phyloP scores from a whole-genome alignment of 2,113 vertebrate species.

The Serilophus lunatus region DNA sequence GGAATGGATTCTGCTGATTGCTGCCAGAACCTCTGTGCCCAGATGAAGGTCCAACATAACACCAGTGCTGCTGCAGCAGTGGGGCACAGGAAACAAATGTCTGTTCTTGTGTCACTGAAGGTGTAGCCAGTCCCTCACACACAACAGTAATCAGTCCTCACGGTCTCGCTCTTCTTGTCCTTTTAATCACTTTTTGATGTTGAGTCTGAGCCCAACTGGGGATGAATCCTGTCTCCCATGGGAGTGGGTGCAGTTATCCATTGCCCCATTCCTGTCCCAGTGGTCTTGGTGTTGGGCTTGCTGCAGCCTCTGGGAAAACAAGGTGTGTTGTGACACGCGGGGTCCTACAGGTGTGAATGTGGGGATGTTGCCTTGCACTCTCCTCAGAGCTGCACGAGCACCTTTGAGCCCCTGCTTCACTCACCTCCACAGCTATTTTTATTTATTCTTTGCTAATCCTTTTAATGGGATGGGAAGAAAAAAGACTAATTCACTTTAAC shows the following conservation, averaged over 20 bases:
- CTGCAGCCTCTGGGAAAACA: too few species aligned
- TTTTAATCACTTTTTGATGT: background rate
- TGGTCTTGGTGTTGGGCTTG: rapidly evolving
- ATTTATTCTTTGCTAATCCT: slow-evolving; percentile 46
- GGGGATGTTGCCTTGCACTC: background rate
- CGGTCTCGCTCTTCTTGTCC: background rate
- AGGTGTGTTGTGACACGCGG: too few species aligned
- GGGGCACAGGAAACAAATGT: background rate
- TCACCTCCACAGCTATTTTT: background rate
- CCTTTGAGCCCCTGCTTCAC: background rate
- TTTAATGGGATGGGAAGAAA: background rate
- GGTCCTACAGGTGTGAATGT: rapidly evolving
- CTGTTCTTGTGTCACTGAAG: background rate
- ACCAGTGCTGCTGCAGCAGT: background rate
- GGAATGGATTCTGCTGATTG: background rate
- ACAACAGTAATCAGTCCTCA: too few species aligned
- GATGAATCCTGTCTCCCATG: background rate
- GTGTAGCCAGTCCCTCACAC: background rate
- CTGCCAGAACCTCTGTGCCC: background rate
- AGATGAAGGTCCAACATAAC: rapidly evolving
- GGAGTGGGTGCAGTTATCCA: background rate
- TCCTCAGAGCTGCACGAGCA: background rate
- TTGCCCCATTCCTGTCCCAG: rapidly evolving
- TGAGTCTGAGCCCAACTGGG: background rate
- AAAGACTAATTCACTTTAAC: slow-evolving; percentile 32